phyloP scores from a whole-genome alignment of 2,797 vertebrate species.

The Hyperoplus lanceolatus region DNA sequence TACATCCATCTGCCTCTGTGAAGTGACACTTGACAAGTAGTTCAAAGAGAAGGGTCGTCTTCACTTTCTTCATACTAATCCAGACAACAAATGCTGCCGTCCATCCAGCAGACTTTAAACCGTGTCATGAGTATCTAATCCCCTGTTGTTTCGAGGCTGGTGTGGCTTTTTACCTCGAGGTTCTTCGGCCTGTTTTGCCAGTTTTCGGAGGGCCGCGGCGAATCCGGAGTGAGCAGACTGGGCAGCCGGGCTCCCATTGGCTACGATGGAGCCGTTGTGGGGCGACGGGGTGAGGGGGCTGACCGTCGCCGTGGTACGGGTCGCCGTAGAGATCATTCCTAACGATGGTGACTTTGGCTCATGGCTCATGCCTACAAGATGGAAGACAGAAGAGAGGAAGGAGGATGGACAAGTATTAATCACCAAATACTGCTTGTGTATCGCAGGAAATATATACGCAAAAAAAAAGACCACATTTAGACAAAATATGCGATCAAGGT shows the following conservation, averaged over 20 bases:
- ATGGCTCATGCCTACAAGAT: constrained; percentile 97
- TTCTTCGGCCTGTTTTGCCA: constrained; percentile 99
- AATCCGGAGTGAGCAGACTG: constrained; percentile 98
- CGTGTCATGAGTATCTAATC: constrained; percentile 4
- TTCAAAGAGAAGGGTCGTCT: not conserved
- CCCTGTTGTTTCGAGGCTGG: not conserved
- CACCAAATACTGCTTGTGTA: constrained; percentile 14
- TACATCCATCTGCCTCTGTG: not conserved
- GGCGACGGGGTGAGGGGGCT: constrained; percentile 97
- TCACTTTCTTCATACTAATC: not conserved
- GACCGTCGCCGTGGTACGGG: constrained; percentile 98
- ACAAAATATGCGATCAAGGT: not conserved
- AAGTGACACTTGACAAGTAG: not conserved
- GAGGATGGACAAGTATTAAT: constrained; percentile 54
- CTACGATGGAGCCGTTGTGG: constrained; percentile 96
- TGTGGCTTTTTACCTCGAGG: constrained; percentile 92
- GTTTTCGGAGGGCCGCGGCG: constrained; percentile 97
- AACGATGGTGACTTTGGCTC: constrained; percentile 99
- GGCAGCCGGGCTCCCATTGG: constrained; percentile 96
- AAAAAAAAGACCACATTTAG: not conserved
- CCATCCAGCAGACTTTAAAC: not conserved
- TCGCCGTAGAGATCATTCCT: constrained; percentile 99
- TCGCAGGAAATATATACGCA: not conserved
- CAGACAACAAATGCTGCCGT: not conserved
- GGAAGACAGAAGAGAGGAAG: constrained; percentile 68